A percentile compares a stretch with the other conserved stretches of the same genome.
These are phyloP conservation scores for Squalus acanthias DNA, from an alignment of 2,797 vertebrate species.

Conservation along the genomic window DNA sequence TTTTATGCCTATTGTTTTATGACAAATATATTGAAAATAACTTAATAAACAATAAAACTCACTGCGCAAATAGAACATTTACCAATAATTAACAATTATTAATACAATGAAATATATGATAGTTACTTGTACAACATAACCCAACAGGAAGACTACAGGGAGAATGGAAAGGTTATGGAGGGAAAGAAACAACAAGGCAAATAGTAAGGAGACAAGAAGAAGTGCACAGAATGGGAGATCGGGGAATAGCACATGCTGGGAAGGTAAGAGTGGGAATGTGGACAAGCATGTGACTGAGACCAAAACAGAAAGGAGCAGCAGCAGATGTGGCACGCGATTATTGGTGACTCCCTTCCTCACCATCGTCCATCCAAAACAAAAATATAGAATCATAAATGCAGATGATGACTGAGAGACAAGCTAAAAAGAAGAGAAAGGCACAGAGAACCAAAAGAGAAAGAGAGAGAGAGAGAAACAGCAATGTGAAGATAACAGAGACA, in stretches of 20 bases:
- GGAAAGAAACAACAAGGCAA: not conserved
- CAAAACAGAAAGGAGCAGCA: not conserved
- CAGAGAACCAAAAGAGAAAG: not conserved
- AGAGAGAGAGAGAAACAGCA: not conserved
- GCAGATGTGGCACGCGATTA: not conserved
- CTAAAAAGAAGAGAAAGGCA: not conserved
- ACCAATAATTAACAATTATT: not conserved
- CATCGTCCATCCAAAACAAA: not conserved
- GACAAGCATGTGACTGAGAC: too few relatives aligned
- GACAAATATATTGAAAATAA: not conserved
- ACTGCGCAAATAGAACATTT: not conserved
- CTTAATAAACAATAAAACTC: not conserved
- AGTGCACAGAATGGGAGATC: not conserved
- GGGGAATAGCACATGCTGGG: not conserved
- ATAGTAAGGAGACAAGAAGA: not conserved
- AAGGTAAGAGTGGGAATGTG: not conserved
- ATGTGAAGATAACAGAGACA: not conserved
- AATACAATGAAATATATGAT: not conserved
- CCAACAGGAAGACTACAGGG: not conserved
- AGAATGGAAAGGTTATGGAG: not conserved
- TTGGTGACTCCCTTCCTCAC: not conserved
- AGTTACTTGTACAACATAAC: not conserved
- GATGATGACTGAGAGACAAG: not conserved
- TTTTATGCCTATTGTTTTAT: conserved; percentile 61
- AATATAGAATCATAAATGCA: not conserved